A percentile compares a stretch with the other conserved stretches of the same genome.
These are phyloP conservation scores for Urophycis tenuis DNA, from an alignment of 2,797 vertebrate genomes.

Conservation along the genomic window DNA sequence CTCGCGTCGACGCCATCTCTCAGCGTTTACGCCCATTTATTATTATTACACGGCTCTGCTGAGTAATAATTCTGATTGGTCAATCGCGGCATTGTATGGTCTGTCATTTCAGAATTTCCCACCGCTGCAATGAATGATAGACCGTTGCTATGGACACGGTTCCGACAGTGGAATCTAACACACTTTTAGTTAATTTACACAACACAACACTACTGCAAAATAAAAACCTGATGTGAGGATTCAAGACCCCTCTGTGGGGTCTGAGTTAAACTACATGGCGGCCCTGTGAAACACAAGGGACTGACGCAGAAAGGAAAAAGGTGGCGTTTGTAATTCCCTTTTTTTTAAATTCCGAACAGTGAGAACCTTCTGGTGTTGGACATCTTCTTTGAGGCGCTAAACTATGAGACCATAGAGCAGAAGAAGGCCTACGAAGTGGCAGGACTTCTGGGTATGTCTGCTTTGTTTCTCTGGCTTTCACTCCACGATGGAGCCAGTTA, in stretches of 20 bases:
- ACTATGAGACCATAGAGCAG: constrained; percentile 98
- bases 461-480: neutral
- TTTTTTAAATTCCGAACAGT: constrained; percentile 62
- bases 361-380: constrained; percentile 97
- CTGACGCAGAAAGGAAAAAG: too few species aligned
- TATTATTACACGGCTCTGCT: neutral
- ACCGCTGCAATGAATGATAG: too few species aligned
- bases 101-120: too few species aligned
- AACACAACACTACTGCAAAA: too few species aligned
- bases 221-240: too few species aligned
- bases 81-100: too few species aligned
- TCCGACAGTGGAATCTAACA: too few species aligned
- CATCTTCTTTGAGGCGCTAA: constrained; percentile 97
- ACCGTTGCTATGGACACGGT: too few species aligned
- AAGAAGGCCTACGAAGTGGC: constrained; percentile 98
- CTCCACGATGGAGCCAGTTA: neutral
- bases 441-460: constrained; percentile 83
- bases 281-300: too few species aligned
- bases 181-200: too few species aligned
- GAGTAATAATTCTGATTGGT: neutral
- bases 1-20: neutral
- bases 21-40: neutral
- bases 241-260: too few species aligned
- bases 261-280: neutral
- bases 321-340: too few species aligned